Evolutionary conservation across 2,797 vertebrate species (phyloP), one percentile per base, ranked within the genome.

Genomic region (Vireo griseus): DNA sequence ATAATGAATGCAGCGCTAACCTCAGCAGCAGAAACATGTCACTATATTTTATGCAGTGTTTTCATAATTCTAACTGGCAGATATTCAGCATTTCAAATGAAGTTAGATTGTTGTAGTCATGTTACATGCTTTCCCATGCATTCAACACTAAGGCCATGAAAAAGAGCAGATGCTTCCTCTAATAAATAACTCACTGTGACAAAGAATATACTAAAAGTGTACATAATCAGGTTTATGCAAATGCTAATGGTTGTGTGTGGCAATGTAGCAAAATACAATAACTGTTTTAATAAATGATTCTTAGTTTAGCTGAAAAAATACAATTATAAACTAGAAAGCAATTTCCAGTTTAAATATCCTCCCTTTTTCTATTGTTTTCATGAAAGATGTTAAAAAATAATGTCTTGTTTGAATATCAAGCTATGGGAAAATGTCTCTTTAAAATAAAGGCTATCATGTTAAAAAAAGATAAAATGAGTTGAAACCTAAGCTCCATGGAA

Each of bases 11-110:
- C 55, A 67, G 55, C 0, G 28, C 79, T 90, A 94, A 81, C 73
- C 73, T 83, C 68, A 58, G 72, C 72, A 86, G 76, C 76, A 75
- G 73, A 86, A 94, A 74, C 31, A 69, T 37, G 65, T 26, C 61
- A 44, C 51, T 80, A 6, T 54, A 92, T 86, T 93, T 78, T 85
- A 75, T 59, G 71, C n/a, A 74, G 65, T 93, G 59, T 92, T 92
- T 94, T 89, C 90, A 40, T 93, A 83, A 94, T 78, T 94, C 54
- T 81, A 74, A 61, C 55, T 88, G 71, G 87, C 78, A 96, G 90
- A 88, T 88, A 62, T 51, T 95, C 90, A 73, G 78, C 91, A 94
- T 94, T 93, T 62, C 44, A 92, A 97, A 80, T 59, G 10, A 86
- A 85, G 35, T 86, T 94, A 66, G 25, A 91, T 78, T 77, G 65